phyloP scores from a whole-genome alignment of 1,140 invertebrate genomes.

The Lerema accius region DNA sequence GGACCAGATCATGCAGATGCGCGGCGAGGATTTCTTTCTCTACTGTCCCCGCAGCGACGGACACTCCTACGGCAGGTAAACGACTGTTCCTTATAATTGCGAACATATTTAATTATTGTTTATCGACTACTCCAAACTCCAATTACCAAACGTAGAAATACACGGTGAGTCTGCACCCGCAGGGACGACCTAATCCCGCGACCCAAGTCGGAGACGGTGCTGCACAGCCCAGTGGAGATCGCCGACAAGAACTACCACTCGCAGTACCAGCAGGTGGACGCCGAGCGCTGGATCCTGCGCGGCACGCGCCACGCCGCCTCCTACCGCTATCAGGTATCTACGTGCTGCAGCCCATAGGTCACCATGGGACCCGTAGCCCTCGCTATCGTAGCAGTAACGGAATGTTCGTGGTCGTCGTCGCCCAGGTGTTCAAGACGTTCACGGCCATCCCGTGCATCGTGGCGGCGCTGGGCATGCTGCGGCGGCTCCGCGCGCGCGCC shows the following conservation, averaged over 20 bases:
- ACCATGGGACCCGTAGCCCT: no score
- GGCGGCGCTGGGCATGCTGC: slow-evolving; percentile 58
- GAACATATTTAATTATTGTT: no score
- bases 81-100: no score
- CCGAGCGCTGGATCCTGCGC: slow-evolving; percentile 61
- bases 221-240: slow-evolving; percentile 67
- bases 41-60: slow-evolving; percentile 55
- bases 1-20: slow-evolving; percentile 59
- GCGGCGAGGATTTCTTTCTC: slow-evolving; percentile 70
- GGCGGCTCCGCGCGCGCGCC: slow-evolving; percentile 56
- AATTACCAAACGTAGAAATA: no score
- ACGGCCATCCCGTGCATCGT: slow-evolving; percentile 63
- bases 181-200: slow-evolving; percentile 69
- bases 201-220: slow-evolving; percentile 57
- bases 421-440: slow-evolving; percentile 62
- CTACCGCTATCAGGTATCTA: no score
- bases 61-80: slow-evolving; percentile 63
- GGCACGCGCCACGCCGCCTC: slow-evolving; percentile 69
- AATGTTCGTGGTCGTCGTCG: no score
- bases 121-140: no score
- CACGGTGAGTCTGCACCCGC: neutral
- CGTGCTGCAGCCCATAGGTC: no score
- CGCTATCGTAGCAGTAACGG: no score
- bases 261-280: slow-evolving; percentile 64
- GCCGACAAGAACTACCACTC: slow-evolving; percentile 67